Conservation (phyloP, 2,888 invertebrate genomes). For the Dynastes tityus region DNA sequence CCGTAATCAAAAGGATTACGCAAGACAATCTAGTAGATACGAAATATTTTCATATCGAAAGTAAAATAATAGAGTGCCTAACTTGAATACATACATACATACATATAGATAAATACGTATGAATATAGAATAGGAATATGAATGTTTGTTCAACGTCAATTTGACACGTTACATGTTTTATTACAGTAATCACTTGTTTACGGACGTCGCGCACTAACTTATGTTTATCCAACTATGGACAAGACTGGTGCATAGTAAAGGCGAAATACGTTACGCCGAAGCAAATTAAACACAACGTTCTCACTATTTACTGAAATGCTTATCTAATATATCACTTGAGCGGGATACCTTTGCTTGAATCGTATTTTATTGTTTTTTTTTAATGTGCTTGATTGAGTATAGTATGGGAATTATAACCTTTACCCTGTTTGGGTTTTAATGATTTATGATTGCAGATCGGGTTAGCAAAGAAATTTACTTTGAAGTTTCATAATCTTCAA, state of each 20-base stretch:
- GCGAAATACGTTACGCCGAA: conserved; percentile 12
- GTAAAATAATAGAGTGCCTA: neutral
- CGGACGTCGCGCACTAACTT: conserved; percentile 12
- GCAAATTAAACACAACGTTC: conserved; percentile 31
- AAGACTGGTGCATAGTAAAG: neutral
- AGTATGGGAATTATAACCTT: too few species aligned
- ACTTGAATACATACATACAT: neutral
- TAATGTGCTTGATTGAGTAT: too few species aligned
- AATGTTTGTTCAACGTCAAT: conserved; percentile 39
- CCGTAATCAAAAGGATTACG: neutral
- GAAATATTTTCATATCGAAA: conserved; percentile 10
- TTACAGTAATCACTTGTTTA: conserved; percentile 42
- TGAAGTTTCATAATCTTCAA: too few species aligned
- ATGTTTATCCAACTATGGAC: conserved; percentile 40
- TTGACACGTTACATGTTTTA: conserved; percentile 43
- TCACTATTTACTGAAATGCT: conserved; percentile 17
- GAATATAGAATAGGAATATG: conserved; percentile 24
- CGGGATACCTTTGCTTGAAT: neutral
- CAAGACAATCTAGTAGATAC: neutral
- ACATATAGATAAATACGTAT: neutral
- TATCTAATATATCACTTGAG: neutral
- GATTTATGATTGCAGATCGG: neutral
- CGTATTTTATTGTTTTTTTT: conserved; percentile 5
- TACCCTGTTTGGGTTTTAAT: too few species aligned
- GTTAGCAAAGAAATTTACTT: too few species aligned